Evolutionary conservation across 2,888 invertebrate species (phyloP).

Genomic region (Pteria penguin): DNA sequence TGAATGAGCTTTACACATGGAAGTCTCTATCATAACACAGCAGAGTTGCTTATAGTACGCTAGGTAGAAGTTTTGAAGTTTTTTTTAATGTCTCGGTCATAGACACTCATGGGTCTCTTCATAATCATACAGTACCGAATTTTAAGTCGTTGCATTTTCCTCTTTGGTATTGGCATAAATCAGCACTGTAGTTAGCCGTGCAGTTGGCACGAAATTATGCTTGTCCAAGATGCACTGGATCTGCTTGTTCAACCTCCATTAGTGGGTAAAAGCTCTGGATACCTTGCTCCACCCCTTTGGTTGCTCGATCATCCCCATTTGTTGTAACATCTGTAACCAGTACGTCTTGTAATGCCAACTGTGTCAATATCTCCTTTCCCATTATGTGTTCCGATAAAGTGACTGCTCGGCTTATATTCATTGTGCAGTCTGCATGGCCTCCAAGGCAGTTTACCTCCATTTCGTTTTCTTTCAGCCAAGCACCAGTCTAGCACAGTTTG

Average conservation of each 20-base stretch:
- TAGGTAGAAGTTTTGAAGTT: background rate
- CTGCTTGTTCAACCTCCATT: no score
- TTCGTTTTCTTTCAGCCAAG: no score
- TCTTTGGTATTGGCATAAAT: no score
- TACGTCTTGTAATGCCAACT: constrained; percentile 25
- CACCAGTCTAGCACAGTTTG: no score
- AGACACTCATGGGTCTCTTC: background rate
- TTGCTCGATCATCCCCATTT: no score
- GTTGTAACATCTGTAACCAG: constrained; percentile 20
- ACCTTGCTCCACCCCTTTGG: no score
- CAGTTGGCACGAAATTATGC: no score
- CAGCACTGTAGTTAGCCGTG: no score
- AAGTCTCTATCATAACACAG: constrained; percentile 2
- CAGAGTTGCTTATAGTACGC: background rate
- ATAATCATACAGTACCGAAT: background rate
- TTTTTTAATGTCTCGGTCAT: background rate
- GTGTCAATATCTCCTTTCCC: constrained; percentile 14
- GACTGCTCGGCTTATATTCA: background rate
- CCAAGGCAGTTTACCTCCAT: constrained; percentile 37
- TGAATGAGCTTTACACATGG: background rate
- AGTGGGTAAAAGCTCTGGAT: no score
- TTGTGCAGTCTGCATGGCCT: constrained; percentile 27
- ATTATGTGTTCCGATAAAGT: constrained; percentile 22
- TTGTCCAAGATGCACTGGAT: no score
- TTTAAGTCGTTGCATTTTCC: background rate